Evolutionary conservation across 2,888 invertebrate species (phyloP).

Genomic region (Phyllotreta striolata): DNA sequence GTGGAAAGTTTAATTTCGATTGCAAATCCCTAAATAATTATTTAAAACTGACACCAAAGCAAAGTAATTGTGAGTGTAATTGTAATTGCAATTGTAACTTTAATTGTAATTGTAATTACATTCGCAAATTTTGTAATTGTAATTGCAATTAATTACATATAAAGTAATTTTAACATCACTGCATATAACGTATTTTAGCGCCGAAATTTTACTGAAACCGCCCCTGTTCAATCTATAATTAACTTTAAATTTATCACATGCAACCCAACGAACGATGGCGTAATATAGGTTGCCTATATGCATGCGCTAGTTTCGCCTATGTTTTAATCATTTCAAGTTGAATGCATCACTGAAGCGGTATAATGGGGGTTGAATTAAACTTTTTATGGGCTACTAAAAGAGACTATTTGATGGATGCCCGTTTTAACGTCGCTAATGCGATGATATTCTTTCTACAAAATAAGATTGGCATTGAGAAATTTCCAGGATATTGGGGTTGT

Average conservation of each 20-base stretch:
- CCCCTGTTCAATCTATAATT: constrained; percentile 1
- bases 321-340: not conserved
- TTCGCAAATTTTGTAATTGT: too few species aligned
- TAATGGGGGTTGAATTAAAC: constrained; percentile 5
- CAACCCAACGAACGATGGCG: constrained; percentile 7
- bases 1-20: too few species aligned
- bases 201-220: not conserved
- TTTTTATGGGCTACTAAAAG: constrained; percentile 7
- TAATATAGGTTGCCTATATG: constrained; percentile 1
- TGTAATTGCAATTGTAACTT: too few species aligned
- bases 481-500: constrained; percentile 11
- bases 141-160: too few species aligned
- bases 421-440: not conserved
- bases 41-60: too few species aligned
- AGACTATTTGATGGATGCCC: not conserved
- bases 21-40: too few species aligned
- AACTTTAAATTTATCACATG: not conserved
- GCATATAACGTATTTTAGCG: too few species aligned
- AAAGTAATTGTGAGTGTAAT: too few species aligned
- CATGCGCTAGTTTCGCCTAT: not conserved
- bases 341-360: not conserved
- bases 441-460: not conserved
- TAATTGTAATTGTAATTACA: too few species aligned
- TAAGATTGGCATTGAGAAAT: not conserved
- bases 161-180: too few species aligned